Evolutionary conservation across 2,888 invertebrate species (phyloP), one percentile per base, ranked within the genome.

Genomic region (Campoplex capitator): DNA sequence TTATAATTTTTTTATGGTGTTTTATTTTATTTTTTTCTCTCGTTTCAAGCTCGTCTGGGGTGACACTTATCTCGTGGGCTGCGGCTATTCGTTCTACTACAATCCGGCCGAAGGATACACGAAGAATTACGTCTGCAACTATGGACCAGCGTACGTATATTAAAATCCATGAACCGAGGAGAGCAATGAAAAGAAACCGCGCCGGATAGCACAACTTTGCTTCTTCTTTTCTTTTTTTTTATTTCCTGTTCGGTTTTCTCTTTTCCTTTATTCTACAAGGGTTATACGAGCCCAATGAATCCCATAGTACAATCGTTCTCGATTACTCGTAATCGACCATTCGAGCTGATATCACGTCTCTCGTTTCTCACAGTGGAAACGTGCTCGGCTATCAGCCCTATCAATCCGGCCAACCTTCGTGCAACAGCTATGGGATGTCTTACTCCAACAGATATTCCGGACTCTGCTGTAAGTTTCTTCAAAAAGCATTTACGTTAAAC

Each of bases 111-210:
- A 96, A 90, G 97, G 98, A 90, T 97, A 97, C 94, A 97, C 97
- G 89, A 97, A 97, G 94, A 96, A 97, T 85, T 98, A 97, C 94
- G 97, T 98, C 79, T 98, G 98, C 95, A 98, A 98, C 95, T 98
- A 98, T 92, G 97, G 97, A 80, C 97, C 98, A 16, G 97, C 97
- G 96, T 96, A 82, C 76, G 65, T 73, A 65, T 4, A 65, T 4
- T 28, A 42, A 78, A 42, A 51, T 65, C 65, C 65, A 73, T 18
- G 48, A 75, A 23, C 16, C n/a, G 62, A 71, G 13, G 28, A 23
- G 18, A 38, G 58, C 11, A 18, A 48, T 13, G 13, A 23, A 42
- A 42, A 65, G 11, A 48, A 70, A 71, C 51, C 54, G 51, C 58
- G 45, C 28, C 45, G 74, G 48, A 75, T 58, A 83, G 68, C 73